Base-by-base conservation (phyloP, 2,797 vertebrate species). In the Ctenochaetus hawaiiensis region DNA sequence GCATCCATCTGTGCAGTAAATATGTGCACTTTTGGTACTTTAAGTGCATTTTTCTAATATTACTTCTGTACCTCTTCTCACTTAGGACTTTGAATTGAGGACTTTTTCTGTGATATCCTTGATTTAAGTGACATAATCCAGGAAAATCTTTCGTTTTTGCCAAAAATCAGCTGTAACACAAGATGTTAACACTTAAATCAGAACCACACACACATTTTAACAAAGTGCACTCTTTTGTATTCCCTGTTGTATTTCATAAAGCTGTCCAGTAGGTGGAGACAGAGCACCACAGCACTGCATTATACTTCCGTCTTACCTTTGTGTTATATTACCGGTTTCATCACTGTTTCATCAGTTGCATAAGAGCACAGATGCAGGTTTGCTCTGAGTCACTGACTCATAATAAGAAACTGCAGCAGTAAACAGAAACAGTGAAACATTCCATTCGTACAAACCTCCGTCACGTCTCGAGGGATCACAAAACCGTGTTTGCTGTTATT, bases 181-280 rank as follows among this genome's bases (percentile, higher is more conserved):
- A 7, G 4, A 7, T n/a, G 48, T 41, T 1, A 13, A 3, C 43
- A 44, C 12, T 14, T 44, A 44, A 44, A 44, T 44, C 43, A 44
- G 12, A 41, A 41, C 10, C 39, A 41, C 39, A 41, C 30, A 30
- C 30, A 30, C 5, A 16, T 64, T 7, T 64, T 7, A 6, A 57
- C 37, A 17, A 37, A 45, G 6, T 68, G 18, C 51, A 37, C 34
- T n/a, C 49, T 30, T 5, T 61, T 5, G 0, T 18, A 6, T 48
- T 3, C 23, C 2, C 11, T 8, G 6, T 0, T 68, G 75, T 58
- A 62, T 18, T 69, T 87, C 43, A 18, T 0, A 17, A 2, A 39
- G 2, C 1, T 39, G 78, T 61, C 85, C 90, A 89, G 59, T 4
- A 87, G 85, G 62, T 37, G 82, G 86, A 45, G 66, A 52, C 66